These are phyloP conservation scores for Atopsyche davidsoni DNA, from an alignment of 1,140 invertebrate species.

Conservation along the genomic window DNA sequence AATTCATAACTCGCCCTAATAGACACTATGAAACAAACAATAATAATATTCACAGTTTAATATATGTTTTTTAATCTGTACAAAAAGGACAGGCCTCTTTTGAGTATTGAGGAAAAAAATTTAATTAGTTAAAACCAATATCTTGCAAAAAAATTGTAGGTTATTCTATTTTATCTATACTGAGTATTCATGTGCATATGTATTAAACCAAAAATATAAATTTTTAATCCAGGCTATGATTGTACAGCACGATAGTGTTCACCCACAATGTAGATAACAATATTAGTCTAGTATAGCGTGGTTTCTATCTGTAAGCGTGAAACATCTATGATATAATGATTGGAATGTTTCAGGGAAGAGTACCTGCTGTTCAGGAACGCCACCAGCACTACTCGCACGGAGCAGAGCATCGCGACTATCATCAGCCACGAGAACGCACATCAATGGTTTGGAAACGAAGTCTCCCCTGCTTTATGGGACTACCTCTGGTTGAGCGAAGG, in stretches of 20 bases:
- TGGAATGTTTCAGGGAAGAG: conserved; percentile 41
- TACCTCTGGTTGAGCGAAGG: conserved; percentile 62
- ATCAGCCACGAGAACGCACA: conserved; percentile 60
- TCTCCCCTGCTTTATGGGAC: conserved; percentile 51
- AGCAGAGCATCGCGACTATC: conserved; percentile 46
- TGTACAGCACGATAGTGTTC: no score
- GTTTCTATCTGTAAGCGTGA: background rate
- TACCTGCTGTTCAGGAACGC: conserved; percentile 38
- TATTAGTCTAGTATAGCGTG: background rate
- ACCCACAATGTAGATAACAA: background rate
- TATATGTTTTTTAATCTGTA: no score
- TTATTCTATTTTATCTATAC: background rate
- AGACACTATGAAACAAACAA: no score
- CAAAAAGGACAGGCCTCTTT: no score
- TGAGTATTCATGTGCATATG: background rate
- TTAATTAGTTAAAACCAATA: no score
- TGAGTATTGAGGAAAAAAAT: no score
- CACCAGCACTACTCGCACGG: conserved; percentile 39
- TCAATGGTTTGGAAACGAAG: conserved; percentile 68
- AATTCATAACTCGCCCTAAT: no score
- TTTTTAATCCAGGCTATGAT: background rate
- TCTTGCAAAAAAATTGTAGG: no score
- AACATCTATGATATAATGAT: conserved; percentile 10
- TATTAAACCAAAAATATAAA: background rate
- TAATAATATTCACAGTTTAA: no score